Percentiles rank a stretch among this genome's conserved stretches.
These are phyloP conservation scores for Steromphala cineraria DNA, from an alignment of 2,888 invertebrate genomes.

Conservation along the genomic window DNA sequence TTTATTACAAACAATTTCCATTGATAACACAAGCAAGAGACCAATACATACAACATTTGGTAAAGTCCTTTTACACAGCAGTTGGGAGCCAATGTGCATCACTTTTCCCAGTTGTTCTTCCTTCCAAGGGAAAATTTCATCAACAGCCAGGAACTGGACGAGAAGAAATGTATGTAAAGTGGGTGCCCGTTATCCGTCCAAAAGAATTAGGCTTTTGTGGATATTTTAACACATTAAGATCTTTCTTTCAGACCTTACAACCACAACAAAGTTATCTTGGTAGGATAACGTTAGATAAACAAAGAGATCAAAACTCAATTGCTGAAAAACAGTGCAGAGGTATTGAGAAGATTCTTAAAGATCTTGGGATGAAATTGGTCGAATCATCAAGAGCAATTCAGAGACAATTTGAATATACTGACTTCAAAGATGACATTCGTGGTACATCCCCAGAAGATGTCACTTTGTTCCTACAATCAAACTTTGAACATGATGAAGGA, in stretches of 20 bases:
- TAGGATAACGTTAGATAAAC: too few relatives aligned
- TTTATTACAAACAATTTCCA: conserved; percentile 9
- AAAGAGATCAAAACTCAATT: neutral
- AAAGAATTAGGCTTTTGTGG: neutral
- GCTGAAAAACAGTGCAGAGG: neutral
- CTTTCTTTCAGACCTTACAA: neutral
- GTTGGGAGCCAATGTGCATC: neutral
- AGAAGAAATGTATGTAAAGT: neutral
- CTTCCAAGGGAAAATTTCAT: neutral
- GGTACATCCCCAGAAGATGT: conserved; percentile 7
- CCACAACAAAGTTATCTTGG: neutral
- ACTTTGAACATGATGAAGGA: neutral
- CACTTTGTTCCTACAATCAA: conserved; percentile 1
- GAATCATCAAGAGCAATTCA: neutral
- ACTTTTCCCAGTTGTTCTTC: conserved; percentile 17
- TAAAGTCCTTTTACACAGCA: neutral
- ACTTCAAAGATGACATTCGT: neutral
- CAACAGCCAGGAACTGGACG: neutral
- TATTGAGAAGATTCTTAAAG: neutral
- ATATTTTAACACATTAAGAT: neutral
- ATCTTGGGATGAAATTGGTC: conserved; percentile 14
- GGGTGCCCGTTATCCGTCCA: too few relatives aligned
- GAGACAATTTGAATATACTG: neutral
- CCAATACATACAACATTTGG: neutral
- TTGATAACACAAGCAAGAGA: neutral